phyloP scores from a whole-genome alignment of 2,113 vertebrate species.

The Morone saxatilis region DNA sequence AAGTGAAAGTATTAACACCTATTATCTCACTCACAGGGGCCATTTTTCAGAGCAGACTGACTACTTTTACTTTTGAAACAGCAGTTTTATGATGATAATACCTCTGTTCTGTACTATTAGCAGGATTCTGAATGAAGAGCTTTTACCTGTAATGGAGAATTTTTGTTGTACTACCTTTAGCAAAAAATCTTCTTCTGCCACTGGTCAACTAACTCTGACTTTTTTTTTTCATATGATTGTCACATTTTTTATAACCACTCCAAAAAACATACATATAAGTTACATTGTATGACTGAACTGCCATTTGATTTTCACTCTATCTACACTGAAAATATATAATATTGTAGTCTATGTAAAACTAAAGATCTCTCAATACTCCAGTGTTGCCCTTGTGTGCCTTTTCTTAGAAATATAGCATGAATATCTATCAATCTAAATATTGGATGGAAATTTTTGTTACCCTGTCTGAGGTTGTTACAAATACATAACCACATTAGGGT shows the following conservation, averaged over 20 bases:
- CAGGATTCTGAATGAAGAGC: not conserved
- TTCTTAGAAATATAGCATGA: too few relatives aligned
- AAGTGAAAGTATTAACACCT: not conserved
- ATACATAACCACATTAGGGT: too few relatives aligned
- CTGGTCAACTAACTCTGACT: not conserved
- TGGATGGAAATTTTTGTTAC: too few relatives aligned
- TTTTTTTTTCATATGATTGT: not conserved
- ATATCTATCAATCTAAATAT: too few relatives aligned
- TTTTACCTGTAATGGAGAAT: not conserved
- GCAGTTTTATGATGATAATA: not conserved
- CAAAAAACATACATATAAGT: not conserved
- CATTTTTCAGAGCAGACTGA: not conserved
- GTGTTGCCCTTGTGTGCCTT: too few relatives aligned
- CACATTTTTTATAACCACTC: not conserved
- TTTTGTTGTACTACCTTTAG: not conserved
- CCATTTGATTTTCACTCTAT: too few relatives aligned
- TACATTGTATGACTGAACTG: too few relatives aligned
- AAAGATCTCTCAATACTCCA: too few relatives aligned
- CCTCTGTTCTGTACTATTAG: not conserved
- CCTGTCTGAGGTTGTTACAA: too few relatives aligned
- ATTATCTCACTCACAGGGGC: not conserved
- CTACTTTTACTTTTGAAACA: not conserved
- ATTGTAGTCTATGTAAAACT: too few relatives aligned
- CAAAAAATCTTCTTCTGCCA: not conserved
- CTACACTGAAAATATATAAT: too few relatives aligned